A percentile compares a stretch with the other conserved stretches of the same genome.
phyloP scores from a whole-genome alignment of 2,888 invertebrate species.

The Cheiracanthium punctorium region DNA sequence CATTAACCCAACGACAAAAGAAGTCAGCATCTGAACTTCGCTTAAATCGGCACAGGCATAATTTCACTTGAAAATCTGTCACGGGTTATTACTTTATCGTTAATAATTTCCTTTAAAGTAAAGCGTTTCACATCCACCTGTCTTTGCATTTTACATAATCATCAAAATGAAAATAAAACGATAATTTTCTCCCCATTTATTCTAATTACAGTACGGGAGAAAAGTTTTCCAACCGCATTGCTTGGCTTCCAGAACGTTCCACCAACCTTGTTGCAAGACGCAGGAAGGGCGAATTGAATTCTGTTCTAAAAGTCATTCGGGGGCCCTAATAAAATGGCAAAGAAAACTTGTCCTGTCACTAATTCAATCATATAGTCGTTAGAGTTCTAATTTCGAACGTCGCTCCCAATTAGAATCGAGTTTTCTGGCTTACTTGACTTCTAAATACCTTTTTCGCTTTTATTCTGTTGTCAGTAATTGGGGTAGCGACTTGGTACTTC shows the following conservation, averaged over 20 bases:
- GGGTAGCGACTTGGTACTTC: slow-evolving; percentile 14
- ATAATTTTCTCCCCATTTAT: background rate
- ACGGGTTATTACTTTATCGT: too few species aligned
- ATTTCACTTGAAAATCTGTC: background rate
- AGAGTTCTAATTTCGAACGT: slow-evolving; percentile 65
- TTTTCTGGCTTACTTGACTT: slow-evolving; percentile 42
- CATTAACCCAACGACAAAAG: too few species aligned
- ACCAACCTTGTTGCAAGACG: background rate
- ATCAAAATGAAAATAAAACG: slow-evolving; percentile 8
- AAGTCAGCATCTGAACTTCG: too few species aligned
- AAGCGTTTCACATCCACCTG: background rate
- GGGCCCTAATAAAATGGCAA: slow-evolving; percentile 16
- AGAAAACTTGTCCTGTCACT: slow-evolving; percentile 27
- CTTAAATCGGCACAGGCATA: background rate
- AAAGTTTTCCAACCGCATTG: background rate
- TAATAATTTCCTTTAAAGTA: background rate
- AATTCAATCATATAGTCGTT: slow-evolving; percentile 69
- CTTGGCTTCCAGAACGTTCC: background rate
- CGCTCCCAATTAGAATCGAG: slow-evolving; percentile 65
- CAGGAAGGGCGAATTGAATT: slow-evolving; percentile 7
- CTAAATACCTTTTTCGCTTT: slow-evolving; percentile 49
- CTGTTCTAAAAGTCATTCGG: slow-evolving; percentile 27
- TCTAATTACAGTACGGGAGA: background rate
- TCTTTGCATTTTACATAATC: background rate
- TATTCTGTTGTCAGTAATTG: slow-evolving; percentile 51